phyloP scores from a whole-genome alignment of 2,113 vertebrate species.

The Aspidoscelis tigris region DNA sequence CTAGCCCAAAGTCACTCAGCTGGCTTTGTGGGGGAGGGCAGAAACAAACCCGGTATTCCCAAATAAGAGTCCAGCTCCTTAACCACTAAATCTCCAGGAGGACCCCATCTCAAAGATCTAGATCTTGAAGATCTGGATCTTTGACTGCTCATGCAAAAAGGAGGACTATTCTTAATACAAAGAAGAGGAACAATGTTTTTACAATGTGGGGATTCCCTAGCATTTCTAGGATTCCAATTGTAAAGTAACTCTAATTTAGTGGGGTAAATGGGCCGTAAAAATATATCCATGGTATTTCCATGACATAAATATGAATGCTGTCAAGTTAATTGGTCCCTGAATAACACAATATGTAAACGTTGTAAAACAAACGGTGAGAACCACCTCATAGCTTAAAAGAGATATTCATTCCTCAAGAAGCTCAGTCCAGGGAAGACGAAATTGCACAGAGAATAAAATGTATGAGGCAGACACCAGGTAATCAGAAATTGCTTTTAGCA shows the following conservation, averaged over 20 bases:
- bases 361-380: background rate
- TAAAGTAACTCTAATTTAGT: background rate
- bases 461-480: constrained; percentile 38
- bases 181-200: background rate
- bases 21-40: too few species aligned
- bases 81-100: too few species aligned
- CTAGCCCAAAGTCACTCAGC: too few species aligned
- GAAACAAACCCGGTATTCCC: too few species aligned
- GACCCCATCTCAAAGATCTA: too few species aligned
- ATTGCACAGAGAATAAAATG: constrained; percentile 23
- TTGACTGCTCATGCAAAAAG: too few species aligned
- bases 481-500: constrained; percentile 55
- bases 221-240: background rate
- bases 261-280: background rate
- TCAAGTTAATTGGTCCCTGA: background rate
- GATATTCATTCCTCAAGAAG: background rate
- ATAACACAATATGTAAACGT: background rate
- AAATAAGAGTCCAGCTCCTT: too few species aligned
- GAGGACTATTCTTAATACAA: background rate
- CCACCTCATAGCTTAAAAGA: background rate
- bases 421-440: background rate
- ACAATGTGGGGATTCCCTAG: background rate
- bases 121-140: too few species aligned
- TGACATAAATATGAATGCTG: background rate
- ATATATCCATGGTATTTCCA: background rate